Evolutionary conservation across 2,797 vertebrate genomes (phyloP).

Genomic region (Amniataba percoides): DNA sequence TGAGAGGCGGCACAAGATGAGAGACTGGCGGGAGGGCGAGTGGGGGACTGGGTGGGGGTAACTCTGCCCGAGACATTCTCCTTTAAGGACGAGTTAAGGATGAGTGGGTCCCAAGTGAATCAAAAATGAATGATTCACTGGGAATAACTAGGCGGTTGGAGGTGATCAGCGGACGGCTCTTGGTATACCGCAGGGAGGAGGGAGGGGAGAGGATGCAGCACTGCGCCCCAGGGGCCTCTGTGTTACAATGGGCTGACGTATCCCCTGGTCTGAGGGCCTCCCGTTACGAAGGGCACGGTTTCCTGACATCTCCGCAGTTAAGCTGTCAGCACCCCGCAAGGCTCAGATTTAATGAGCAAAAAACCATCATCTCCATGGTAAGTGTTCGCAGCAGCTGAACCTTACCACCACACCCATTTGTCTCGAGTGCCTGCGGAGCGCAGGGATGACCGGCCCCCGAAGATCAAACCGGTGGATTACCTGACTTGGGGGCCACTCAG

Average conservation of each 20-base stretch:
- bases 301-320: conserved; percentile 83
- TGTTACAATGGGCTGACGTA: conserved; percentile 57
- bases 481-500: conserved; percentile 72
- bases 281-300: conserved; percentile 74
- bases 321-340: conserved; percentile 80
- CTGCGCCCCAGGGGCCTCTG: conserved; percentile 51
- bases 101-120: conserved; percentile 75
- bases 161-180: conserved; percentile 45
- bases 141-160: conserved; percentile 42
- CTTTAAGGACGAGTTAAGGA: conserved; percentile 64
- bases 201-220: conserved; percentile 42
- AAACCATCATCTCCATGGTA: conserved; percentile 79
- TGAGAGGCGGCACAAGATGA: conserved; percentile 67
- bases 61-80: conserved; percentile 18
- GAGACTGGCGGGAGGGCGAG: conserved; percentile 47
- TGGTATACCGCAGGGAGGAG: conserved; percentile 30
- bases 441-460: conserved; percentile 62
- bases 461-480: conserved; percentile 80
- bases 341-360: conserved; percentile 83
- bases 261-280: conserved; percentile 68
- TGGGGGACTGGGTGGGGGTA: not conserved
- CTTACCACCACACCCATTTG: conserved; percentile 68
- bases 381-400: conserved; percentile 79
- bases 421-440: conserved; percentile 46
- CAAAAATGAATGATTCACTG: conserved; percentile 78